Evolutionary conservation across 92 coral and sea anemone genomes (phyloP).

Genomic region (Parazoanthus atlanticus): DNA sequence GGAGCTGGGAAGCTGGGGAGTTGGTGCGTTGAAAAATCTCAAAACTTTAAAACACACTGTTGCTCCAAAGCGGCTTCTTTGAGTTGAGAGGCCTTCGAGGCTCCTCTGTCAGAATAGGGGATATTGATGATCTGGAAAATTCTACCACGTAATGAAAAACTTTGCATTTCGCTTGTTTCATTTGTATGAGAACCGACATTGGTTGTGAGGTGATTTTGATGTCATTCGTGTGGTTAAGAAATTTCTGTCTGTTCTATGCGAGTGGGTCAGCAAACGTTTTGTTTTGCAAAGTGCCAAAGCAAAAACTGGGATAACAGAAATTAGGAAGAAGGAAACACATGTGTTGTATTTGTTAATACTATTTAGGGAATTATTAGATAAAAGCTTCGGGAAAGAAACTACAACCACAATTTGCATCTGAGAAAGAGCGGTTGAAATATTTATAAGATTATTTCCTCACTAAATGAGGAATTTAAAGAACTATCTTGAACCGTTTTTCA

Average conservation of each 20-base stretch:
- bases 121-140: constrained; percentile 17
- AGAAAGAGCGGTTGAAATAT: constrained; percentile 15
- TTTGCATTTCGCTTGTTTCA: background rate
- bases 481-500: background rate
- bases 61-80: constrained; percentile 26
- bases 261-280: too few relatives aligned
- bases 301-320: background rate
- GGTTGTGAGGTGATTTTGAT: background rate
- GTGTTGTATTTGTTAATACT: constrained; percentile 38
- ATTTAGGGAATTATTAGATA: constrained; percentile 32
- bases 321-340: constrained; percentile 31
- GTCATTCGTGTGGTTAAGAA: background rate
- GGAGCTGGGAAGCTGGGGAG: background rate
- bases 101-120: background rate
- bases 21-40: background rate
- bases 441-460: constrained; percentile 12
- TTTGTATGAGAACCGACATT: background rate
- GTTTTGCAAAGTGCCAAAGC: background rate
- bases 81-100: background rate
- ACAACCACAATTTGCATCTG: constrained; percentile 35
- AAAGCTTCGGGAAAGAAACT: constrained; percentile 25
- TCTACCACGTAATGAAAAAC: constrained; percentile 15
- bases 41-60: background rate
- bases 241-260: too few relatives aligned
- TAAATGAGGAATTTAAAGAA: background rate